phyloP scores from a whole-genome alignment of 1,140 invertebrate genomes.

The Eupristina koningsbergeri region DNA sequence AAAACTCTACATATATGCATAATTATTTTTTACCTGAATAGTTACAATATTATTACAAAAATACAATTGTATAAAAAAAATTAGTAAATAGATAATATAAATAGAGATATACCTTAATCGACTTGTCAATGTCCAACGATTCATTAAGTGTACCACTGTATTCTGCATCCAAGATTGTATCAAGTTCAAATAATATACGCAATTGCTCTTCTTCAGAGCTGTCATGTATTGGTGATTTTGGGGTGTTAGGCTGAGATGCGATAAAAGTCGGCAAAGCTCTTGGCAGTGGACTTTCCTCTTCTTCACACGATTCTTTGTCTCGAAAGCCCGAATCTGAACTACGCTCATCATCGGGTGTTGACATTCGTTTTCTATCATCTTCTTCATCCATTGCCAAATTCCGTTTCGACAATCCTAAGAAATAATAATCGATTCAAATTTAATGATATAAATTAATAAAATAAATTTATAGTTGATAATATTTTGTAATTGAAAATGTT shows the following conservation, averaged over 20 bases:
- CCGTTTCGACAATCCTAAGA: constrained; percentile 35
- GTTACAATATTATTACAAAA: no score
- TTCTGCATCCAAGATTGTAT: constrained; percentile 69
- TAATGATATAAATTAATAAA: neutral
- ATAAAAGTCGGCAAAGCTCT: constrained; percentile 47
- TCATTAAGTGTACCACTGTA: constrained; percentile 62
- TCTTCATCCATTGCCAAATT: constrained; percentile 64
- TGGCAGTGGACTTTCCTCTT: constrained; percentile 69
- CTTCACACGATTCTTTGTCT: constrained; percentile 74
- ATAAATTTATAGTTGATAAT: neutral
- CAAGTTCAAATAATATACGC: constrained; percentile 66
- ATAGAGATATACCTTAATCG: constrained; percentile 25
- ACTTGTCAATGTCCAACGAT: constrained; percentile 52
- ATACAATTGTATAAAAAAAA: neutral
- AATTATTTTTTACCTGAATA: no score
- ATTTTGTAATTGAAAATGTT: neutral
- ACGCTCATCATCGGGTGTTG: constrained; percentile 74
- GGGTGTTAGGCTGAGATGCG: constrained; percentile 44
- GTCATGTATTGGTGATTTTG: constrained; percentile 43
- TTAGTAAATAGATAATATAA: neutral
- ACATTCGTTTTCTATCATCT: constrained; percentile 70
- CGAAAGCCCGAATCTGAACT: constrained; percentile 75
- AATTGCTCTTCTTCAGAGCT: constrained; percentile 67
- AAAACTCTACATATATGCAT: no score
- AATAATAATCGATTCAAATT: constrained; percentile 13